phyloP scores from a whole-genome alignment of 2,888 invertebrate species.

The Eumacrocentrus americanus region DNA sequence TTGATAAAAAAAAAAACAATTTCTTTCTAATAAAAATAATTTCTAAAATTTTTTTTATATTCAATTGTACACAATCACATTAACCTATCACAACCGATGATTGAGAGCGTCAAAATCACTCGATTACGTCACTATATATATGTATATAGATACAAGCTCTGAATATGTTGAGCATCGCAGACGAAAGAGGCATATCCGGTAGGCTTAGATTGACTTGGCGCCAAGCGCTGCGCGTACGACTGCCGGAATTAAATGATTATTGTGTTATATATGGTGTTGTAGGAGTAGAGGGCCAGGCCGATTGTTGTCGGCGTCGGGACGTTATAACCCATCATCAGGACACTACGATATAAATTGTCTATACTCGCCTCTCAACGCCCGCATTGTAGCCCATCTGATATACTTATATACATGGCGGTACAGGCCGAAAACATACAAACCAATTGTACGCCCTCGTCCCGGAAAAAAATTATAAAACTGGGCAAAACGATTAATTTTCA shows the following conservation, averaged over 20 bases:
- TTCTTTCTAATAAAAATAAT: not conserved
- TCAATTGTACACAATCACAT: not conserved
- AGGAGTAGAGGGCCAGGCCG: slow-evolving; percentile 2
- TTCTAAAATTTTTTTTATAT: not conserved
- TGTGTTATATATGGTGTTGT: slow-evolving; percentile 50
- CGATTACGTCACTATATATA: not conserved
- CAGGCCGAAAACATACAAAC: slow-evolving; percentile 44
- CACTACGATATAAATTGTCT: not conserved
- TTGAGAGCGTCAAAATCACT: not conserved
- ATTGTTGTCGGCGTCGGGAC: too few species aligned
- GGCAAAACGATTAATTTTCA: slow-evolving; percentile 55
- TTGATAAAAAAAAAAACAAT: too few species aligned
- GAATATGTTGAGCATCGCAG: slow-evolving; percentile 21
- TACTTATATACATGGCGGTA: not conserved
- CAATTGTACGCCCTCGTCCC: slow-evolving; percentile 39
- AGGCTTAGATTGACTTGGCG: slow-evolving; percentile 61
- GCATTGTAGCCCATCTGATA: not conserved
- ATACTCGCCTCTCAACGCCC: not conserved
- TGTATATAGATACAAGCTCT: too few species aligned
- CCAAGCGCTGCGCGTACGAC: slow-evolving; percentile 59
- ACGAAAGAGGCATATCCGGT: slow-evolving; percentile 60
- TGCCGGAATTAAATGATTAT: slow-evolving; percentile 61
- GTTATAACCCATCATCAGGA: too few species aligned
- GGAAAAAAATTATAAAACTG: slow-evolving; percentile 49
- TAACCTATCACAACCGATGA: not conserved